Base-by-base conservation (phyloP, 92 coral and sea anemone species). In the Parazoanthus atlanticus region DNA sequence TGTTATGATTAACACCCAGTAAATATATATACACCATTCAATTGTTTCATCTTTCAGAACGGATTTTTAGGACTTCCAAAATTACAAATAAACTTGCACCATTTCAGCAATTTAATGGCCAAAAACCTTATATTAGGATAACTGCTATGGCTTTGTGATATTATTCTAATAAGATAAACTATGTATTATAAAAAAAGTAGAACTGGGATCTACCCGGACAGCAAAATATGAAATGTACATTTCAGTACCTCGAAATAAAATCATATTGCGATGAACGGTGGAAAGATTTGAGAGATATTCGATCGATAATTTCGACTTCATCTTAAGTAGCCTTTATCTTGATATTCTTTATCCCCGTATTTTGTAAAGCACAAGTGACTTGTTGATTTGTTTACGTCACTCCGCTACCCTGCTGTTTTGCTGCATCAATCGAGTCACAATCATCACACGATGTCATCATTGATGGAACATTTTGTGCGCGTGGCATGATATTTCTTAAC, bases 381-480 rank as follows among this genome's bases (percentile, higher is more conserved):
- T 40, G n/a, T 80, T 56, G 31, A 33, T 80, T 80, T 80, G 69
- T 79, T 79, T 49, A 56, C 71, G 30, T 56, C 30, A 80, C 54
- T 26, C 82, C 33, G 34, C 83, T 30, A 25, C 40, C 40, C 25
- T 5, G 33, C 0, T 17, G 36, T 52, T 8, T 46, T 8, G 10
- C 4, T n/a, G 72, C 5, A 23, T 41, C 80, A 25, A 54, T 56
- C 26, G 41, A 47, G 87, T 69, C 87, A 84, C 77, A 84, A 43
- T 65, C 67, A 71, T 17, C 56, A 30, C 74, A 10, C 47, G 74
- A 19, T 56, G 40, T 81, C 47, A 77, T 23, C 31, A 82, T 66
- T 38, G 34, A 69, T 84, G 64, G 87, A 84, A 84, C 15, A 43
- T 70, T 83, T 84, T 26, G 61, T 26, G 87, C 87, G 87, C 87